Evolutionary conservation across 2,888 invertebrate genomes (phyloP).

Genomic region (Sarcophaga caerulescens): DNA sequence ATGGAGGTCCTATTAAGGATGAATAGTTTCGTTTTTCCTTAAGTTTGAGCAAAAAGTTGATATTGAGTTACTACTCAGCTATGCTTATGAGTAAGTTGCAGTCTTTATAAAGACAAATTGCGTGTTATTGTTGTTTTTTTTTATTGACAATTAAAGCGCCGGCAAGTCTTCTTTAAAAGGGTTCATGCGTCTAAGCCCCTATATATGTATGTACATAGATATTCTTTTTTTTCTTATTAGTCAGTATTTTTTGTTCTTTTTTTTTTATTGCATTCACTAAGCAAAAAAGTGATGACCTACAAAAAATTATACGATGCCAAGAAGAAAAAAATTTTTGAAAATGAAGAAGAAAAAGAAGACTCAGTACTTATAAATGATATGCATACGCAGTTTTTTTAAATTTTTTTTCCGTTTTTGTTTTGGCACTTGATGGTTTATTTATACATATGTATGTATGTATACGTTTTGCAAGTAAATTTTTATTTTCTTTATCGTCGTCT

Average conservation of each 20-base stretch:
- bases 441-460: too few relatives aligned
- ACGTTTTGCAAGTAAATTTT: background rate
- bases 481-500: constrained; percentile 26
- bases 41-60: too few relatives aligned
- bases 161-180: constrained; percentile 46
- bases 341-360: background rate
- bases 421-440: too few relatives aligned
- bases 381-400: background rate
- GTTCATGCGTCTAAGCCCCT: constrained; percentile 35
- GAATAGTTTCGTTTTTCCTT: too few relatives aligned
- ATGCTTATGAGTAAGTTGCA: too few relatives aligned
- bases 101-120: too few relatives aligned
- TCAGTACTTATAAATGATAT: background rate
- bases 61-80: too few relatives aligned
- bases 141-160: constrained; percentile 40
- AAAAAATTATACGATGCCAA: constrained; percentile 49
- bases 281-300: constrained; percentile 47
- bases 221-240: constrained; percentile 5
- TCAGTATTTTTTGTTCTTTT: too few relatives aligned
- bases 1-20: too few relatives aligned
- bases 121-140: too few relatives aligned
- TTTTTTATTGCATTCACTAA: too few relatives aligned
- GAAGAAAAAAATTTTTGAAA: constrained; percentile 21
- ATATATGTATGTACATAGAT: background rate
- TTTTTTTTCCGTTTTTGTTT: background rate